phyloP scores from a whole-genome alignment of 2,797 vertebrate species.

The Thripadectes ignobilis region DNA sequence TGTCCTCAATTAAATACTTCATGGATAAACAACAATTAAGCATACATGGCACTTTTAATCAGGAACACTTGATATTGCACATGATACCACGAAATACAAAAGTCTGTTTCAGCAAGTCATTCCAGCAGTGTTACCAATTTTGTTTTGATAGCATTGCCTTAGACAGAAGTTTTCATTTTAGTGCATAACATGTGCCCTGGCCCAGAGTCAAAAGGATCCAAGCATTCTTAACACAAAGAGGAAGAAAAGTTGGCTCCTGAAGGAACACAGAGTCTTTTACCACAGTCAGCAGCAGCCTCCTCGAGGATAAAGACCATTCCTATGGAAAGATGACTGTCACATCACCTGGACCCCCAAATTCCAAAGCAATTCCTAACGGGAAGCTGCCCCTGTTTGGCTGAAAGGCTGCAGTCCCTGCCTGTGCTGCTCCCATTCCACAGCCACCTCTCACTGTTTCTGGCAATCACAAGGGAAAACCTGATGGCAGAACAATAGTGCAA shows the following conservation, averaged over 20 bases:
- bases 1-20: constrained; percentile 66
- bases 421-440: neutral
- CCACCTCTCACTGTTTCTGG: neutral
- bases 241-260: neutral
- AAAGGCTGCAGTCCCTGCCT: neutral
- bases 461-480: neutral
- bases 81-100: constrained; percentile 47
- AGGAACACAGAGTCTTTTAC: neutral
- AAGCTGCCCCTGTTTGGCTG: neutral
- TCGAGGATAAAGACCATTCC: neutral
- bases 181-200: constrained; percentile 6
- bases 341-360: neutral
- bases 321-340: neutral
- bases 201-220: neutral
- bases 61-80: constrained; percentile 74
- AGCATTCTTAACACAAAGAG: constrained; percentile 4
- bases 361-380: neutral
- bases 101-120: constrained; percentile 28
- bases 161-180: constrained; percentile 7
- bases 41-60: constrained; percentile 49
- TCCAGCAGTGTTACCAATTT: constrained; percentile 46
- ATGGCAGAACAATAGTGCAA: neutral
- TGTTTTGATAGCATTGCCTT: neutral
- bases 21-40: constrained; percentile 55
- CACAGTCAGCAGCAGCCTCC: neutral